These are phyloP conservation scores for Papilio dardanus DNA, from an alignment of 1,140 invertebrate genomes.

Conservation along the genomic window DNA sequence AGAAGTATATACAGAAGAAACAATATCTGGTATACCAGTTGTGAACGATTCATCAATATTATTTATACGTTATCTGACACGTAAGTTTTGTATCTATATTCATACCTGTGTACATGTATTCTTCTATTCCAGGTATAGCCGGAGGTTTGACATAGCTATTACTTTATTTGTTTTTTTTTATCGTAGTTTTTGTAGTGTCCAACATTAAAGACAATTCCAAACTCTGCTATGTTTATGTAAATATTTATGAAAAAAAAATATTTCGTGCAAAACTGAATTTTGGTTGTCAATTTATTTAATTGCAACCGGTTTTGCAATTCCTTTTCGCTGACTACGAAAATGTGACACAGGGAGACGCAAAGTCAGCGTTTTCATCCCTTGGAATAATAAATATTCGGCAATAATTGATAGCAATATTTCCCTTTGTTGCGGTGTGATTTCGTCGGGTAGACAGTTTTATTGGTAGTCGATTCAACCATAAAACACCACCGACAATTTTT, in stretches of 20 bases:
- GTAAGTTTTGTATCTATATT: constrained; percentile 60
- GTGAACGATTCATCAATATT: constrained; percentile 66
- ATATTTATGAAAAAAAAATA: not conserved
- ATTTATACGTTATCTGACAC: constrained; percentile 76
- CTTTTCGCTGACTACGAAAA: not conserved
- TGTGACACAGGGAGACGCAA: not conserved
- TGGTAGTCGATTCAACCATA: constrained; percentile 33
- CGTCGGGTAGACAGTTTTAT: constrained; percentile 32
- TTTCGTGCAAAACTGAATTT: not conserved
- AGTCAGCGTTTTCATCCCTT: constrained; percentile 34
- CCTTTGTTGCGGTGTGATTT: constrained; percentile 45
- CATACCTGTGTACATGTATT: too few species aligned
- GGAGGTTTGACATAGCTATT: constrained; percentile 41
- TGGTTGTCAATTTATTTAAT: not conserved
- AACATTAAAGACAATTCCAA: not conserved
- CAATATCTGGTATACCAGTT: constrained; percentile 50
- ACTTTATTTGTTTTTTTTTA: not conserved
- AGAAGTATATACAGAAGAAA: constrained; percentile 44
- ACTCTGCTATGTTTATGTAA: not conserved
- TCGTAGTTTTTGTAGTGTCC: constrained; percentile 25
- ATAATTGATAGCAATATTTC: constrained; percentile 58
- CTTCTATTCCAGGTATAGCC: constrained; percentile 50
- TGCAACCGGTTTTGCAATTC: not conserved
- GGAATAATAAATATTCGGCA: constrained; percentile 54
- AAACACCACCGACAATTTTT: constrained; percentile 36